These are phyloP conservation scores for Hirudo medicinalis DNA, from an alignment of 1,140 invertebrate species.

Conservation along the genomic window DNA sequence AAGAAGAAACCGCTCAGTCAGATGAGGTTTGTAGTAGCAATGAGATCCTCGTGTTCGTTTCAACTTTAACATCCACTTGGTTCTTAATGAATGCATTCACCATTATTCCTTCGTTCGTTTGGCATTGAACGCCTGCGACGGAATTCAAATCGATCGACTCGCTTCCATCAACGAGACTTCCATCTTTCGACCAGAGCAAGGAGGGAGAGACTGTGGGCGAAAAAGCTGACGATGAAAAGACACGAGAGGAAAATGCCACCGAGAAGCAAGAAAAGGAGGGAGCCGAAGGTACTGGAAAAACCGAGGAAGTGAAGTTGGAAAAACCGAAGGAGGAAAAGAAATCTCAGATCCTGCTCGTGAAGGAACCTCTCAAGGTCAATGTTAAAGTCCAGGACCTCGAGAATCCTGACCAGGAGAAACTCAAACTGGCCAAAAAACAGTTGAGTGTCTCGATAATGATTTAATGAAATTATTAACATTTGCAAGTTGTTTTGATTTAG, in stretches of 20 bases:
- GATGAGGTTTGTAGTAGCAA: no score
- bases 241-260: not conserved
- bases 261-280: conserved; percentile 9
- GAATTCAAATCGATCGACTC: no score
- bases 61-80: no score
- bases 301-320: conserved; percentile 27
- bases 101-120: no score
- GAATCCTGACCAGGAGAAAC: not conserved
- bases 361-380: not conserved
- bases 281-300: conserved; percentile 23
- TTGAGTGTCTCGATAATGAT: conserved; percentile 41
- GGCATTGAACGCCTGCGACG: no score
- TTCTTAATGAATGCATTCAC: no score
- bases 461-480: not conserved
- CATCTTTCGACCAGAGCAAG: no score
- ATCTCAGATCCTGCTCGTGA: not conserved
- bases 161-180: no score
- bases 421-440: conserved; percentile 8
- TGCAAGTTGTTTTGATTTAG: not conserved
- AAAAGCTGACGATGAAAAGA: not conserved
- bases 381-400: not conserved
- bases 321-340: conserved; percentile 22
- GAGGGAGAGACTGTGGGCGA: no score
- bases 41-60: no score
- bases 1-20: no score